These are phyloP conservation scores for Macrotrachela quadricornifera DNA, from an alignment of 1,140 invertebrate species.

Conservation along the genomic window DNA sequence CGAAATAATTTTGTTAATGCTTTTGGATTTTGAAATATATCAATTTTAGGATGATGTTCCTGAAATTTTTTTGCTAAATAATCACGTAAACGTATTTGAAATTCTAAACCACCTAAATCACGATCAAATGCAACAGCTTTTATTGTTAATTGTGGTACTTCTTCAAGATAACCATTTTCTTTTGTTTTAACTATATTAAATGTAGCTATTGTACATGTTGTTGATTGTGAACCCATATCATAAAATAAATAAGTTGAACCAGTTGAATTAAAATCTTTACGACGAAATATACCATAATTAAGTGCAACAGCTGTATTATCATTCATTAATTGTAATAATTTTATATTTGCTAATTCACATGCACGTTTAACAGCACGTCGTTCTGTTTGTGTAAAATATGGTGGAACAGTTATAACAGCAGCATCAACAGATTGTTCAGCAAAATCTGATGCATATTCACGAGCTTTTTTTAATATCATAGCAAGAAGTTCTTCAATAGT, in stretches of 20 bases:
- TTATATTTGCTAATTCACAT: constrained; percentile 63
- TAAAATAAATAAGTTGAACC: constrained; percentile 72
- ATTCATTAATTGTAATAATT: constrained; percentile 75
- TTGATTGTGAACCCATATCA: constrained; percentile 88
- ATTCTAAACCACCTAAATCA: constrained; percentile 72
- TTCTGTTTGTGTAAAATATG: constrained; percentile 87
- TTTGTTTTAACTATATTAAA: constrained; percentile 74
- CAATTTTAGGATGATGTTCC: constrained; percentile 46
- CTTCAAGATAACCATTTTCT: constrained; percentile 39
- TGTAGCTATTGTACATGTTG: constrained; percentile 58
- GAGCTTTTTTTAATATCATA: constrained; percentile 65
- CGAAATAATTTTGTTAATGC: constrained; percentile 85
- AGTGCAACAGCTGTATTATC: constrained; percentile 56
- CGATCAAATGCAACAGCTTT: constrained; percentile 39
- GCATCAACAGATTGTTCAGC: constrained; percentile 55
- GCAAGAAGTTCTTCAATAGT: constrained; percentile 71
- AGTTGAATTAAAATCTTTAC: constrained; percentile 83
- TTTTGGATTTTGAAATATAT: constrained; percentile 51
- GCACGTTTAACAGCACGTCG: constrained; percentile 58
- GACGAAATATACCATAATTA: constrained; percentile 85
- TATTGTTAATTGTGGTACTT: neutral
- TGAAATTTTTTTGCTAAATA: constrained; percentile 69
- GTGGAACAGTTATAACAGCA: constrained; percentile 79
- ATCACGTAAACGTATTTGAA: constrained; percentile 65
- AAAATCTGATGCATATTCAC: constrained; percentile 51